A percentile compares a stretch with the other conserved stretches of the same genome.
These are phyloP conservation scores for Pipistrellus pygmaeus DNA, from an alignment of 2,797 vertebrate genomes.

Conservation along the genomic window DNA sequence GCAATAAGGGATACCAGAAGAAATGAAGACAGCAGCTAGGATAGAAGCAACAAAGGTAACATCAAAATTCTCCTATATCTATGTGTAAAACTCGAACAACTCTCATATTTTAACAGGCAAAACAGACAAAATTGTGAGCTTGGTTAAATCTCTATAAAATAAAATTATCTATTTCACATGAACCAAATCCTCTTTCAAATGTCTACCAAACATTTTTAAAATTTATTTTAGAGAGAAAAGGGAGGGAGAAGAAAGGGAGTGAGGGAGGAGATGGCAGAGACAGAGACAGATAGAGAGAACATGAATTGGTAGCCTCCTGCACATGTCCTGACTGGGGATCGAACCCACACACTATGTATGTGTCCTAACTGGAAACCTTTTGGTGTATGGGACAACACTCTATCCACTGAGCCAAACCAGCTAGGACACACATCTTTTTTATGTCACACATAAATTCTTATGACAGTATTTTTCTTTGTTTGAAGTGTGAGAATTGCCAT, in stretches of 20 bases:
- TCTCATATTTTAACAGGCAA: conserved; percentile 6
- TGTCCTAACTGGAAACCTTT: background rate
- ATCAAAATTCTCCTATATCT: background rate
- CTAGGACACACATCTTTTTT: background rate
- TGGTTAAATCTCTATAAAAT: background rate
- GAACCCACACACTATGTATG: background rate
- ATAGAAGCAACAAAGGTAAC: background rate
- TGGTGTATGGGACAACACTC: background rate
- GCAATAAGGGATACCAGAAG: background rate
- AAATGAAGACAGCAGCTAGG: background rate
- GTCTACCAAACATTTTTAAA: background rate
- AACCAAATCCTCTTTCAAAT: conserved; percentile 34
- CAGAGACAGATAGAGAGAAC: background rate
- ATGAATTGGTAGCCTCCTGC: background rate
- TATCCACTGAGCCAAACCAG: background rate
- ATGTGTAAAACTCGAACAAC: background rate
- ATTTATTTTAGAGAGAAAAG: background rate
- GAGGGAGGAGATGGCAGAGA: background rate
- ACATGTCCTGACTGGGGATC: background rate
- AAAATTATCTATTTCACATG: background rate
- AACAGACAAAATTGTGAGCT: background rate
- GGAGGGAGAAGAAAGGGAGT: background rate
- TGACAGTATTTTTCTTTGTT: background rate
- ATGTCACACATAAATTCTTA: background rate
- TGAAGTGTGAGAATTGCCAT: background rate